Conservation (phyloP, 1,140 invertebrate genomes). For the Harlomillsia oculata region DNA sequence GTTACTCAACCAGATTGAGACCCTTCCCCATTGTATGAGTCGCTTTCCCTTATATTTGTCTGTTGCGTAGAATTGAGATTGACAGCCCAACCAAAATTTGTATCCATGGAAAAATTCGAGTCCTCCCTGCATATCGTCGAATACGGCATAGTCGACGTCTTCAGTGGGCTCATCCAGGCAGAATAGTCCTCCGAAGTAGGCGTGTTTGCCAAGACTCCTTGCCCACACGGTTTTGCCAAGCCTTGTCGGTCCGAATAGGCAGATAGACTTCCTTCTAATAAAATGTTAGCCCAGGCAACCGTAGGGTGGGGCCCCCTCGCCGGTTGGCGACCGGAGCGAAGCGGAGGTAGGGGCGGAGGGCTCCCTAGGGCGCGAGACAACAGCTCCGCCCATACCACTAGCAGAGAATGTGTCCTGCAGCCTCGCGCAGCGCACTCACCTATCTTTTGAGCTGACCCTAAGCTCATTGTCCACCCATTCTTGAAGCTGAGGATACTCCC, state of each 20-base stretch:
- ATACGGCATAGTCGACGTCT: not conserved
- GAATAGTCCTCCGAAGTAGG: not conserved
- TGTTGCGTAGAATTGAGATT: not conserved
- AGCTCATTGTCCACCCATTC: not conserved
- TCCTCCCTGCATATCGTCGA: constrained; percentile 4
- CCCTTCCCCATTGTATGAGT: constrained; percentile 1
- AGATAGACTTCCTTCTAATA: constrained; percentile 1
- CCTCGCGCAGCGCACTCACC: too few species aligned
- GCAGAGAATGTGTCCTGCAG: too few species aligned
- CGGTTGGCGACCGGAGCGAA: not conserved
- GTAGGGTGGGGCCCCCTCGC: not conserved
- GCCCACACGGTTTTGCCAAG: constrained; percentile 2
- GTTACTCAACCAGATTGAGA: constrained; percentile 1
- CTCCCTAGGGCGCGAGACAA: too few species aligned
- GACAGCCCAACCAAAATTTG: constrained; percentile 4
- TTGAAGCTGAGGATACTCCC: not conserved
- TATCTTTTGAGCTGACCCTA: too few species aligned
- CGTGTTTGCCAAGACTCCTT: not conserved
- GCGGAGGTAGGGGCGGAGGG: too few species aligned
- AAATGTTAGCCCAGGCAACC: too few species aligned
- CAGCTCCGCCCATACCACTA: too few species aligned
- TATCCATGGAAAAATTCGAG: not conserved
- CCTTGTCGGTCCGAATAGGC: not conserved
- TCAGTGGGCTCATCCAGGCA: not conserved
- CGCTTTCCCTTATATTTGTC: not conserved